Percentiles rank a stretch among this genome's conserved stretches.
Conservation (phyloP, 1,140 invertebrate genomes). For the Phocides pigmalion region DNA sequence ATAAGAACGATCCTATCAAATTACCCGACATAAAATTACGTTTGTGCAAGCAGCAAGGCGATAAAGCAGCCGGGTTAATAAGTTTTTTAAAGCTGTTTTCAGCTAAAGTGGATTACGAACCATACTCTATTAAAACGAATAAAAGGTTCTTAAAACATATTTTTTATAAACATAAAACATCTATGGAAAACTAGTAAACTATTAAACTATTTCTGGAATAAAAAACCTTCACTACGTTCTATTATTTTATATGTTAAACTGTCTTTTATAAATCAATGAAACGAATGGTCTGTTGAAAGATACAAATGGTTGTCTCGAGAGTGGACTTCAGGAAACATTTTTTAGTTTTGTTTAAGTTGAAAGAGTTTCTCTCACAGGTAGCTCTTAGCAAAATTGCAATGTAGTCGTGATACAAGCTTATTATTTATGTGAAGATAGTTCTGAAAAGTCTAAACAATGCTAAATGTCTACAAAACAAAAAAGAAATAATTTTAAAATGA, state of each 20-base stretch:
- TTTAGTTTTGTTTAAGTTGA: slow-evolving; percentile 11
- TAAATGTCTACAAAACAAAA: too few species aligned
- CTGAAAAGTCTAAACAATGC: too few species aligned
- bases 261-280: slow-evolving; percentile 10
- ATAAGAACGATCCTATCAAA: neutral
- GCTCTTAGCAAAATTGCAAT: slow-evolving; percentile 10
- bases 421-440: neutral
- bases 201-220: too few species aligned
- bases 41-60: neutral
- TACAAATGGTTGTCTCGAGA: slow-evolving; percentile 25
- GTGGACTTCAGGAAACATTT: slow-evolving; percentile 5
- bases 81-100: neutral
- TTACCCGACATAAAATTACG: neutral
- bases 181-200: too few species aligned
- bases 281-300: slow-evolving; percentile 21
- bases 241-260: too few species aligned
- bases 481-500: too few species aligned
- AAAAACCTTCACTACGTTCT: too few species aligned
- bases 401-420: neutral
- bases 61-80: neutral
- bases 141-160: too few species aligned
- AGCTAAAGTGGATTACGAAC: neutral
- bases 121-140: neutral
- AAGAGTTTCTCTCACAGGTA: neutral
- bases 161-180: too few species aligned